These are phyloP conservation scores for Anthopleura sola DNA, from an alignment of 64 coral and sea anemone genomes.

Conservation along the genomic window DNA sequence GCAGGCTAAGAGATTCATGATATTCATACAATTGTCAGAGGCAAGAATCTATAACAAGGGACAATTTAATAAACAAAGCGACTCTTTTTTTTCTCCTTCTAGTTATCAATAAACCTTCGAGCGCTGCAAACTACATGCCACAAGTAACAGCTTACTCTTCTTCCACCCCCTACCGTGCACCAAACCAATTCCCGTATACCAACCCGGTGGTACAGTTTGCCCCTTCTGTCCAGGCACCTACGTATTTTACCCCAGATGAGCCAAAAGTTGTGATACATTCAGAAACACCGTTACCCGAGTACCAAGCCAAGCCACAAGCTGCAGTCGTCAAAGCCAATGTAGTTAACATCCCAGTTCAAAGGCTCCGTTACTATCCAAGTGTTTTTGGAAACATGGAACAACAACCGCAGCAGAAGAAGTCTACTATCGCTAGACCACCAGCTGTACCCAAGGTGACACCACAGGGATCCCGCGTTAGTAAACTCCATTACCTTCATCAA, in stretches of 20 bases:
- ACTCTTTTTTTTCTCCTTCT: not conserved
- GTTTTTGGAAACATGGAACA: not conserved
- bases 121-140: not conserved
- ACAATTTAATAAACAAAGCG: not conserved
- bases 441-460: conserved; percentile 19
- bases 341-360: not conserved
- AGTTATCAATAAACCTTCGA: not conserved
- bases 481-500: conserved; percentile 42
- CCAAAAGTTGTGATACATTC: conserved; percentile 13
- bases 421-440: conserved; percentile 10
- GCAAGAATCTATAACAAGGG: too few relatives aligned
- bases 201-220: not conserved
- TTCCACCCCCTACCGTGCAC: not conserved
- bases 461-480: conserved; percentile 12
- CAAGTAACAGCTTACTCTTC: not conserved
- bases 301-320: not conserved
- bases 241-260: conserved; percentile 16
- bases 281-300: conserved; percentile 9
- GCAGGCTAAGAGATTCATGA: too few relatives aligned
- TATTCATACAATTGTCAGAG: too few relatives aligned
- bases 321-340: conserved; percentile 11
- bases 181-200: not conserved
- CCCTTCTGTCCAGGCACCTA: not conserved
- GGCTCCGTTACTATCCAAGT: not conserved
- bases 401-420: not conserved